phyloP scores from a whole-genome alignment of 2,113 vertebrate species.

The Astatoreochromis straeleni region DNA sequence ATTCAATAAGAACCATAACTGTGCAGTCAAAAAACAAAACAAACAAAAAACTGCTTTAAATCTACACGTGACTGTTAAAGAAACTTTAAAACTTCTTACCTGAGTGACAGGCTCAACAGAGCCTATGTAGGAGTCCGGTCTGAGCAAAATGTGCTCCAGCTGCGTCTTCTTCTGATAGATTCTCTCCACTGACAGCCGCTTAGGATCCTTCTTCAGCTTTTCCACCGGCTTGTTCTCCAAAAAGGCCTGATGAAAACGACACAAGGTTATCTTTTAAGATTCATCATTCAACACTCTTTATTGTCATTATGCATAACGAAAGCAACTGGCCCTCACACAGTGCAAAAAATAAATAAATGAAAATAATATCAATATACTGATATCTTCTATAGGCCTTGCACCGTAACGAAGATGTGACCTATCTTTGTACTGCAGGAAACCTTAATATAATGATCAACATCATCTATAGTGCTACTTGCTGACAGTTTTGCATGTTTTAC shows the following conservation, averaged over 20 bases:
- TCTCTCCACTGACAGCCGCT: conserved; percentile 84
- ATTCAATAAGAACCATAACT: neutral
- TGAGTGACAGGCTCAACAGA: conserved; percentile 93
- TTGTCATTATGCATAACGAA: neutral
- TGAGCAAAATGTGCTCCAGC: conserved; percentile 96
- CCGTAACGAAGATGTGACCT: neutral
- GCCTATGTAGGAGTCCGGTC: conserved; percentile 95
- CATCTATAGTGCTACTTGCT: neutral
- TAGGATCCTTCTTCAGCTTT: conserved; percentile 78
- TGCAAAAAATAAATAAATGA: neutral
- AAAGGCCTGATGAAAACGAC: conserved; percentile 51
- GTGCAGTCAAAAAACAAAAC: neutral
- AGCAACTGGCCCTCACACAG: neutral
- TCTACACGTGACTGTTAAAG: neutral
- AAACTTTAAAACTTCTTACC: conserved; percentile 59
- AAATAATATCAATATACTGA: neutral
- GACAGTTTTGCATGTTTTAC: neutral
- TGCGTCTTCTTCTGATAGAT: conserved; percentile 99
- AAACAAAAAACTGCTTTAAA: neutral
- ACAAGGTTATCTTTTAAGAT: neutral
- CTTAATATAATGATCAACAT: neutral
- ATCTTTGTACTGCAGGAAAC: neutral
- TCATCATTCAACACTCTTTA: neutral
- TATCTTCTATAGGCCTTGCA: neutral
- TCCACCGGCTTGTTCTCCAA: conserved; percentile 73